Evolutionary conservation across 2,888 invertebrate species (phyloP).

Genomic region (Rhynchonema sp.): DNA sequence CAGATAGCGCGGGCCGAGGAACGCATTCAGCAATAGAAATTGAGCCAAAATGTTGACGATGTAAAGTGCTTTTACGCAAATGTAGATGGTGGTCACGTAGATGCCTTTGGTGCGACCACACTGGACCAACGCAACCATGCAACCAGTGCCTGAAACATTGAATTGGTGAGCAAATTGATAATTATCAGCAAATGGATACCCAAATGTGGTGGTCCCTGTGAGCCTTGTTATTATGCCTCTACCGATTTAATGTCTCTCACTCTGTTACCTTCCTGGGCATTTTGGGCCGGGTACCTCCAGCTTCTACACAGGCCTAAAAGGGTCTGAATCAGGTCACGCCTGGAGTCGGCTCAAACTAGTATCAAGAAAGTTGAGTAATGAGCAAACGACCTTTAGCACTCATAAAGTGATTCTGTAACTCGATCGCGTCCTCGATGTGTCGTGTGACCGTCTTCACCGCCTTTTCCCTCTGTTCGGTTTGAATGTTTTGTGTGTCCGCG

Average conservation of each 20-base stretch:
- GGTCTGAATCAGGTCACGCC: too few relatives aligned
- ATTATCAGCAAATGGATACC: too few relatives aligned
- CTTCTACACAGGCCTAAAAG: too few relatives aligned
- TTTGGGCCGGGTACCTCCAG: too few relatives aligned
- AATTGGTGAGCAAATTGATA: too few relatives aligned
- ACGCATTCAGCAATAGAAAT: constrained; percentile 29
- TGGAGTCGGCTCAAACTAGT: too few relatives aligned
- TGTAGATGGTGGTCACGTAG: constrained; percentile 24
- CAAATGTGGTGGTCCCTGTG: too few relatives aligned
- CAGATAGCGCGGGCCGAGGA: constrained; percentile 24
- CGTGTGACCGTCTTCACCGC: constrained; percentile 2
- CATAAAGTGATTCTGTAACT: constrained; percentile 5
- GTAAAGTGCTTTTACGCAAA: constrained; percentile 29
- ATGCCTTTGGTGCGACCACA: constrained; percentile 5
- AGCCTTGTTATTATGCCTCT: too few relatives aligned
- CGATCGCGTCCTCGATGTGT: constrained; percentile 8
- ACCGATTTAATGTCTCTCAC: too few relatives aligned
- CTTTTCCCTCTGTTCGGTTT: constrained; percentile 3
- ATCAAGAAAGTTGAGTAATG: too few relatives aligned
- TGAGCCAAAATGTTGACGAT: constrained; percentile 29
- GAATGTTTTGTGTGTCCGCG: constrained; percentile 4
- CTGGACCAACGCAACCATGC: background rate
- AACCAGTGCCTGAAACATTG: too few relatives aligned
- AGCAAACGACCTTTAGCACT: background rate
- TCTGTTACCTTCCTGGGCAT: too few relatives aligned